phyloP scores from a whole-genome alignment of 37 sponge, comb jelly and placozoan species.

The Crambe crambe region DNA sequence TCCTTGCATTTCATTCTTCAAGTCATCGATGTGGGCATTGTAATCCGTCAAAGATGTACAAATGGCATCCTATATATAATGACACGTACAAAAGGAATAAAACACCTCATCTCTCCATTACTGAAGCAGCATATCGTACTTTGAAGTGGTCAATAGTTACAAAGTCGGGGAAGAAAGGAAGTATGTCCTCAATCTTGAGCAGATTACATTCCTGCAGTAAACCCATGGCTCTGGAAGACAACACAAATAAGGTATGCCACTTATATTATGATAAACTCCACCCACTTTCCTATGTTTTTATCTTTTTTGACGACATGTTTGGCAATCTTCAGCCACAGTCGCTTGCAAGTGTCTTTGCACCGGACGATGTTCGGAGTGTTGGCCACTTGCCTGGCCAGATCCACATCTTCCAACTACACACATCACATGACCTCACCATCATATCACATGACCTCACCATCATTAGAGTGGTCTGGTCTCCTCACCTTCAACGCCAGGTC shows the following conservation, averaged over 20 bases:
- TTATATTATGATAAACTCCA: neutral
- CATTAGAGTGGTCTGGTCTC: neutral
- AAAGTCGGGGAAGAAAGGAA: constrained; percentile 95
- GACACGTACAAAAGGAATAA: neutral
- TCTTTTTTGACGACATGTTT: constrained; percentile 83
- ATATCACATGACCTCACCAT: neutral
- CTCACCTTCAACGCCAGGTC: constrained; percentile 80
- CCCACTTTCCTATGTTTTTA: constrained; percentile 71
- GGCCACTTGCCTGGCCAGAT: constrained; percentile 71
- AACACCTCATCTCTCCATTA: no score
- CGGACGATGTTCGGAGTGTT: constrained; percentile 33
- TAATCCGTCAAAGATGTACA: constrained; percentile 89
- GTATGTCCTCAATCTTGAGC: constrained; percentile 93
- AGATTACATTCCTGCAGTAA: constrained; percentile 80
- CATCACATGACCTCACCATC: neutral
- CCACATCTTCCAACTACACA: constrained; percentile 57
- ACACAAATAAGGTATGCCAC: neutral
- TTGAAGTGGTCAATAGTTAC: constrained; percentile 95
- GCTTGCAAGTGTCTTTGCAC: constrained; percentile 74
- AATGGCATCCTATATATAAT: constrained; percentile 78
- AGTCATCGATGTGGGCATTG: constrained; percentile 81
- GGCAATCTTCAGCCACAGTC: constrained; percentile 94
- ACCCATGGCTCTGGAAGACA: constrained; percentile 68
- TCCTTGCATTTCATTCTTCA: constrained; percentile 88
- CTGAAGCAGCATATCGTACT: constrained; percentile 20